Conservation (phyloP, 2,888 invertebrate genomes). For the Dryadula phaetusa region DNA sequence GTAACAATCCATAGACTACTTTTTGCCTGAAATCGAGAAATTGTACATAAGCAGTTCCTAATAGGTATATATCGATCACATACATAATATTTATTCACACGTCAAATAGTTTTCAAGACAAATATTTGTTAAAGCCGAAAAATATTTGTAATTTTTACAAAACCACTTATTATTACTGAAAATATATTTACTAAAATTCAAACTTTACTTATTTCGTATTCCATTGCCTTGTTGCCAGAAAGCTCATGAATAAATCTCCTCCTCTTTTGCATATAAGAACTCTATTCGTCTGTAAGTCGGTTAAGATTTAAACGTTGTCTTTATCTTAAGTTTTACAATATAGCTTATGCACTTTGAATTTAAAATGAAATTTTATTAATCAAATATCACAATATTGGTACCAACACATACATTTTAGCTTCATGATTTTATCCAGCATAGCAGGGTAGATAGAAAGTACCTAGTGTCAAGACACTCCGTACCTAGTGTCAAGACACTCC, state of each 20-base stretch:
- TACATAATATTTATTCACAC: not conserved
- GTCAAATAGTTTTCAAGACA: not conserved
- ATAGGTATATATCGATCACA: too few species aligned
- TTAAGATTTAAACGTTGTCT: constrained; percentile 27
- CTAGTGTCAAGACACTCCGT: too few species aligned
- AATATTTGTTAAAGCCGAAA: not conserved
- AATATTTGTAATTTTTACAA: not conserved
- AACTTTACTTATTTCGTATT: constrained; percentile 39
- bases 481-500: too few species aligned
- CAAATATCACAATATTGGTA: not conserved
- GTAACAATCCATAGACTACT: too few species aligned
- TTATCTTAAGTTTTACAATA: constrained; percentile 27
- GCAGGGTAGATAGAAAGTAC: too few species aligned
- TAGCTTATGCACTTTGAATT: constrained; percentile 22
- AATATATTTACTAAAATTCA: constrained; percentile 31
- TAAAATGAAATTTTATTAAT: constrained; percentile 10
- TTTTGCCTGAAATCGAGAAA: too few species aligned
- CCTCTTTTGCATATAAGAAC: constrained; percentile 33
- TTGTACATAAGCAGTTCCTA: too few species aligned
- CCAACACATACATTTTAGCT: too few species aligned
- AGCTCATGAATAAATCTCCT: constrained; percentile 40
- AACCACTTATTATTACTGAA: constrained; percentile 7
- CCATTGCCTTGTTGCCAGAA: constrained; percentile 37
- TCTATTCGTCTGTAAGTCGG: constrained; percentile 33
- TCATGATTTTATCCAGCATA: too few species aligned